Base-by-base conservation (phyloP, 1,140 invertebrate species). In the Eumaeus atala region DNA sequence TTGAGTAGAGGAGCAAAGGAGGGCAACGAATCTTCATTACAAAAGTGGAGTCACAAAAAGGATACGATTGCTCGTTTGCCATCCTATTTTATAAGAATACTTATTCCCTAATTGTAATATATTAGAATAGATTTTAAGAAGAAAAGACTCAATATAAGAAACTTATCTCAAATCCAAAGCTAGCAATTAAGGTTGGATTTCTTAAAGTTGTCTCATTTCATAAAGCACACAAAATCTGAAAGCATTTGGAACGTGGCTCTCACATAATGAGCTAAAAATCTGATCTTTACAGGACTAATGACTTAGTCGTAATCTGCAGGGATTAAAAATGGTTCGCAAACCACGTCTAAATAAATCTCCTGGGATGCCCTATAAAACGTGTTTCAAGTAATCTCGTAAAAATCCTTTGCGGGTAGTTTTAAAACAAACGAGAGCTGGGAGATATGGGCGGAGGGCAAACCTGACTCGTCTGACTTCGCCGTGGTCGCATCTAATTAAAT, bases 401-500 rank as follows among this genome's bases (percentile, higher is more conserved):
- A 81, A 74, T 72, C 73, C 72, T 75, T 72, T 72, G 74, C 66
- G 78, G 75, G 72, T 81, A 82, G 77, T 82, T 81, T 78, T 66
- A 67, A 80, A 79, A 72, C 65, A 72, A 74, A 64, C 66, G 64
- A 68, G 62, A 68, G 60, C 50, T 59, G 50, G 48, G 58, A 38
- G 63, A 16, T 38, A 16, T 17, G 57, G 36, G 58, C 52, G 17
- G 40, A 37, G 57, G 58, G 51, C 51, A 50, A 16, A 56, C 60
- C 61, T 64, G 61, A 67, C 61, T 64, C 54, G 61, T 59, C 64
- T 60, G 64, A 66, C 64, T 61, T 61, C 63, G 59, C 60, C 68
- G 67, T 64, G 68, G 70, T 71, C 72, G 67, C 66, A 74, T 77
- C 78, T 81, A 84, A 84, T 85, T 83, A 84, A 82, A 79, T 65